Percentiles rank a stretch among this genome's conserved stretches.
phyloP scores from a whole-genome alignment of 35 echinoderm and acorn worm species.

The Holothuria glaberrima region DNA sequence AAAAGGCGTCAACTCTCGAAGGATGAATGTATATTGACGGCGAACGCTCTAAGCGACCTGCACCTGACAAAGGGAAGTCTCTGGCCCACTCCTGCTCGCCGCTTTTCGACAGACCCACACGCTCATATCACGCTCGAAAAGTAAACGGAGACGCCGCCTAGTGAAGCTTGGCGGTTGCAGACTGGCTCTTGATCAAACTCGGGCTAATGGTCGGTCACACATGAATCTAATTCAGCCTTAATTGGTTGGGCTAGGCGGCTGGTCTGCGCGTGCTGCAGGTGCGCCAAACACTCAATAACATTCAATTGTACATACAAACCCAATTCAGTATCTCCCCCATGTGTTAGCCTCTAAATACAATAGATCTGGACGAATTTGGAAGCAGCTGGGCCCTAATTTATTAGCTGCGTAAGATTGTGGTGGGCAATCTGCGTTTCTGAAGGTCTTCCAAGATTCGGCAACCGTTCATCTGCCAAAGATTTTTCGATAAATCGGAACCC shows the following conservation, averaged over 20 bases:
- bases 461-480: slow-evolving; percentile 44
- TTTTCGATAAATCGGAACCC: slow-evolving; percentile 55
- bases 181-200: slow-evolving; percentile 83
- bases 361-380: slow-evolving; percentile 74
- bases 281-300: slow-evolving; percentile 89
- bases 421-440: slow-evolving; percentile 53
- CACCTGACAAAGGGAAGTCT: slow-evolving; percentile 83
- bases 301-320: slow-evolving; percentile 98
- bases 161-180: slow-evolving; percentile 61
- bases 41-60: slow-evolving; percentile 66
- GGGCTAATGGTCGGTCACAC: slow-evolving; percentile 94
- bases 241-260: slow-evolving; percentile 85
- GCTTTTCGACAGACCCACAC: slow-evolving; percentile 81
- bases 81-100: slow-evolving; percentile 69
- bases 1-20: slow-evolving; percentile 63
- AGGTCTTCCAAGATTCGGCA: slow-evolving; percentile 55
- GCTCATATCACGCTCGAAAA: slow-evolving; percentile 92
- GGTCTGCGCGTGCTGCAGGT: slow-evolving; percentile 85
- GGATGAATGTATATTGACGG: slow-evolving; percentile 55
- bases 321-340: slow-evolving; percentile 85
- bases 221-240: slow-evolving; percentile 92
- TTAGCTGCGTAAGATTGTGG: slow-evolving; percentile 75
- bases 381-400: slow-evolving; percentile 91
- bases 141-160: slow-evolving; percentile 90
- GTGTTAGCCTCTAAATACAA: slow-evolving; percentile 94